phyloP scores from a whole-genome alignment of 2,797 vertebrate species.

The Phylloscopus collybita region DNA sequence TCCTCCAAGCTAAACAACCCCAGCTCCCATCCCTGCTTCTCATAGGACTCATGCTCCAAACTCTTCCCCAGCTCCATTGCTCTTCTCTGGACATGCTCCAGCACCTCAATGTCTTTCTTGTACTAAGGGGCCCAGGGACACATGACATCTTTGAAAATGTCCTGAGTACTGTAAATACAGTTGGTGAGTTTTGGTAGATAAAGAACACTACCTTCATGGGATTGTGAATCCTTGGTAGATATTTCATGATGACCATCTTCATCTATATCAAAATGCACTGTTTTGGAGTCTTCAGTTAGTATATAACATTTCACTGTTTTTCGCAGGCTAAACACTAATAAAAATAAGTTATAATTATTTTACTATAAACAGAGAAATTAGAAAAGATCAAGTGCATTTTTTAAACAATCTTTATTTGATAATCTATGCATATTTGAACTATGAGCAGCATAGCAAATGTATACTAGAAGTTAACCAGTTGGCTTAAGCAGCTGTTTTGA shows the following conservation, averaged over 20 bases:
- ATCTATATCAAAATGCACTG: slow-evolving; percentile 64
- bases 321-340: neutral
- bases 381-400: neutral
- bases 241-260: slow-evolving; percentile 59
- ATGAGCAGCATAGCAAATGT: neutral
- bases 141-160: neutral
- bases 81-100: fast-evolving
- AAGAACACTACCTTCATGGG: slow-evolving; percentile 40
- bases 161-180: fast-evolving
- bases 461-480: neutral
- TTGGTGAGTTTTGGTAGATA: neutral
- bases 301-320: slow-evolving; percentile 53
- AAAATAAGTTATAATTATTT: neutral
- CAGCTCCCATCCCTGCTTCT: neutral
- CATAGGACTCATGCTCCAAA: fast-evolving
- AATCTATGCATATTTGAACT: neutral
- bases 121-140: neutral
- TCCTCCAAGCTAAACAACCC: neutral
- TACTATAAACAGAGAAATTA: neutral
- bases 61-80: fast-evolving
- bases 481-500: neutral
- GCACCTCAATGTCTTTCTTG: neutral
- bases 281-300: slow-evolving; percentile 64
- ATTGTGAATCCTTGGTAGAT: slow-evolving; percentile 57
- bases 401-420: neutral